Conservation (phyloP, 2,113 vertebrate genomes). For the Eptesicus fuscus region DNA sequence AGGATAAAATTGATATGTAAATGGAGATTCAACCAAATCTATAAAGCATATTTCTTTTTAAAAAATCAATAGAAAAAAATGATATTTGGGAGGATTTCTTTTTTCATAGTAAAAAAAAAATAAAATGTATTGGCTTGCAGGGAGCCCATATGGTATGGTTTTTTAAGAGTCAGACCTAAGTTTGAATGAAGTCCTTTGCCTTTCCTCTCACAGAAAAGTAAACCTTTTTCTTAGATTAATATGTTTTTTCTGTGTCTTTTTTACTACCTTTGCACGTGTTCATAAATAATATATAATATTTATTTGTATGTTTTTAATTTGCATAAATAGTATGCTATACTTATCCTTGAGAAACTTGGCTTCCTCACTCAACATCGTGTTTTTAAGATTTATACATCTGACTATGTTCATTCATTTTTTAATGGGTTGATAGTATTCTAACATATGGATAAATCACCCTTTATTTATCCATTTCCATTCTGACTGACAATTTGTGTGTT, state of each 20-base stretch:
- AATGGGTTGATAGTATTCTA: constrained; percentile 50
- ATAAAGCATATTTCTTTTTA: neutral
- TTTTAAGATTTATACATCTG: constrained; percentile 50
- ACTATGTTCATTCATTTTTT: constrained; percentile 51
- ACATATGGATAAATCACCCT: constrained; percentile 45
- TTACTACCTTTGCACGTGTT: constrained; percentile 18
- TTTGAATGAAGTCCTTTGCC: constrained; percentile 2
- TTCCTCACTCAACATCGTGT: constrained; percentile 27
- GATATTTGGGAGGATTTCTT: neutral
- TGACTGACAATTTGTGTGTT: neutral
- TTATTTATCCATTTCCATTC: constrained; percentile 23
- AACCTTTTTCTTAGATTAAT: constrained; percentile 5
- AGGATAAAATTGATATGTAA: neutral
- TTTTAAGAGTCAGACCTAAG: neutral
- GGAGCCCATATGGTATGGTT: constrained; percentile 5
- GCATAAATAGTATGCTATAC: neutral
- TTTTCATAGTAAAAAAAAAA: constrained; percentile 21
- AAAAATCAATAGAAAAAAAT: neutral
- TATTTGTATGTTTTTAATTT: constrained; percentile 50
- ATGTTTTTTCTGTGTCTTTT: neutral
- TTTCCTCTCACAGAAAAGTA: constrained; percentile 5
- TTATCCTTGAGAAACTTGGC: constrained; percentile 49
- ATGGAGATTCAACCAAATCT: neutral
- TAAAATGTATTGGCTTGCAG: constrained; percentile 15
- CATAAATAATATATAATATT: constrained; percentile 43